A percentile compares a stretch with the other conserved stretches of the same genome.
Conservation (phyloP, 2,113 vertebrate species). For the Ochotona curzoniae region DNA sequence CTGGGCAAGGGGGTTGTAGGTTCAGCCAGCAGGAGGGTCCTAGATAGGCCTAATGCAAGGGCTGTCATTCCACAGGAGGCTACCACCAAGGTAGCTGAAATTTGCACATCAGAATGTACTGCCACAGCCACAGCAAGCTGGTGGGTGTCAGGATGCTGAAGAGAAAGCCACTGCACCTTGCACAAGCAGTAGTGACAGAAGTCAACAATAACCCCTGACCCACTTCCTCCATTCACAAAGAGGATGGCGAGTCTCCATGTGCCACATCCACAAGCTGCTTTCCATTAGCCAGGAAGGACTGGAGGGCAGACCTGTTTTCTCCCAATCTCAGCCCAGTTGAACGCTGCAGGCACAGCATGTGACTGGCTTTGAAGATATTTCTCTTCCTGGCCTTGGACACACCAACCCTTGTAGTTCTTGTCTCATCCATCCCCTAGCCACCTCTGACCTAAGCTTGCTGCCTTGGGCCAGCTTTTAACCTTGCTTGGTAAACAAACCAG, state of each 20-base stretch:
- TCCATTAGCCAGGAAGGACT: neutral
- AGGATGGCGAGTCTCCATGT: neutral
- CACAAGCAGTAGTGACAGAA: neutral
- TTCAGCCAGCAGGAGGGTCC: neutral
- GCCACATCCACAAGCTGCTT: neutral
- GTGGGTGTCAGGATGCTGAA: neutral
- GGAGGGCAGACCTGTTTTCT: neutral
- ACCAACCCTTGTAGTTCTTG: neutral
- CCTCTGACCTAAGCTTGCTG: neutral
- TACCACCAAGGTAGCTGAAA: neutral
- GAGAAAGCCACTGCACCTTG: neutral
- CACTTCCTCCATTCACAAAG: neutral
- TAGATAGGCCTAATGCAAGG: neutral
- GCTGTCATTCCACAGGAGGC: neutral
- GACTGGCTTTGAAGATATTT: neutral
- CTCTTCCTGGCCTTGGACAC: neutral
- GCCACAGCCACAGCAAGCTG: neutral
- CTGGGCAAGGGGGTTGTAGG: neutral
- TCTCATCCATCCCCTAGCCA: neutral
- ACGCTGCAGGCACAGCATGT: neutral
- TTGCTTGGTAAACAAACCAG: neutral
- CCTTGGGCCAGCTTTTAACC: neutral
- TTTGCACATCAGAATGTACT: neutral
- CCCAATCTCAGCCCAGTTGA: neutral
- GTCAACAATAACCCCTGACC: neutral